Base-by-base conservation (phyloP, 2,113 vertebrate species). In the Leucopternis melanops region DNA sequence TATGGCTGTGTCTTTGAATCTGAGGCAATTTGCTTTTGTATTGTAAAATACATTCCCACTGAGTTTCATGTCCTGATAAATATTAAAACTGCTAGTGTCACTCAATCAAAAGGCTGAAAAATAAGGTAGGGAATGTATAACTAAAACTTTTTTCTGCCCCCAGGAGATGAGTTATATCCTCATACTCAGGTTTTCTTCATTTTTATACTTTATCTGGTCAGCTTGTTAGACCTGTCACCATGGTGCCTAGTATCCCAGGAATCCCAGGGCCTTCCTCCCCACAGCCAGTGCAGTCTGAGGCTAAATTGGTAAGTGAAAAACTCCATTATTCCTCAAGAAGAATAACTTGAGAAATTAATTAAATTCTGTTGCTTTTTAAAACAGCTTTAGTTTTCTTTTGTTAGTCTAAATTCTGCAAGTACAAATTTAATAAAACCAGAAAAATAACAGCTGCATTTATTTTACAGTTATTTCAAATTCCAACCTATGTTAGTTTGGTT, bases 191-290 rank as follows among this genome's bases (percentile, higher is more conserved):
- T 40, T 93, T 81, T 94, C 95, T 90, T 95, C 83, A 73, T 96
- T 97, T 97, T 97, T 84, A 93, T 94, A 96, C 84, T 95, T 97
- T 98, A 97, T 95, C 97, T 97, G 88, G 94, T 97, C 98, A 99
- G 99, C 98, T 99, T 97, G 99, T 99, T 98, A 99, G 99, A 98
- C 99, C 99, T 97, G 98, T 99, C 99, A 99, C 99, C 99, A 98
- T 99, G 98, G 99, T 99, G 99, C 99, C 99, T 99, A 99, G 98
- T 97, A 98, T 99, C 97, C 99, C 99, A 95, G 99, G 99, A 97
- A 99, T 99, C 97, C 99, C 99, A 96, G 99, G 99, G 97, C 99
- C 99, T 97, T 98, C 99, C 73, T 99, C 99, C 95, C 99, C 99
- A 95, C 99, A 99, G 87, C 98, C 99, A 94, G 98, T 98, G 98